These are phyloP conservation scores for Xylocopa sonorina DNA, from an alignment of 1,140 invertebrate species.

Conservation along the genomic window DNA sequence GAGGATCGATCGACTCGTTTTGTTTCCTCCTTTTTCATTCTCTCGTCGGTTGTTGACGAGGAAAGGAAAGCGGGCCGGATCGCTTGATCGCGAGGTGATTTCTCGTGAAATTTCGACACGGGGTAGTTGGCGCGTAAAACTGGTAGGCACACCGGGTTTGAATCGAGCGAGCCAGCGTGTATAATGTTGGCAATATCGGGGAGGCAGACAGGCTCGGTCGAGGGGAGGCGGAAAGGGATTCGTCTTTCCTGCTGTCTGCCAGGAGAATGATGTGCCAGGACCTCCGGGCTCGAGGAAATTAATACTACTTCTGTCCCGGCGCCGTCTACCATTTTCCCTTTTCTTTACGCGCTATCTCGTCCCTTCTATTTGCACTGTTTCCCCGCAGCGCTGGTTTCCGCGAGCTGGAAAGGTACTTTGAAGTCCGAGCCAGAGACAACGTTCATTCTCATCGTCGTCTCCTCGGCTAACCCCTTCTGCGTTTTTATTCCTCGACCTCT, in stretches of 20 bases:
- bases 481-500: not conserved
- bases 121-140: not conserved
- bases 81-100: not conserved
- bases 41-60: too few relatives aligned
- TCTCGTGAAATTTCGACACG: not conserved
- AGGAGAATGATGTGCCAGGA: conserved; percentile 64
- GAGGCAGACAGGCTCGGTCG: conserved; percentile 4
- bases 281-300: conserved; percentile 68
- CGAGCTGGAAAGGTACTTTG: conserved; percentile 57
- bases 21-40: not conserved
- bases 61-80: not conserved
- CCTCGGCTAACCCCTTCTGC: not conserved
- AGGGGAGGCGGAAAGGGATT: conserved; percentile 42
- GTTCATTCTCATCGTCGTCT: conserved; percentile 27
- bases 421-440: conserved; percentile 55
- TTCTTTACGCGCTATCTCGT: conserved; percentile 42
- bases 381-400: conserved; percentile 52
- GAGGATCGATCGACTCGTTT: not conserved
- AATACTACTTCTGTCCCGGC: conserved; percentile 72
- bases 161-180: not conserved
- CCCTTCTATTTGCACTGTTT: conserved; percentile 61
- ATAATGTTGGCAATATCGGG: conserved; percentile 39
- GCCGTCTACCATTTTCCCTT: conserved; percentile 53
- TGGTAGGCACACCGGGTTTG: not conserved
- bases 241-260: conserved; percentile 48